phyloP scores from a whole-genome alignment of 2,113 vertebrate genomes.

The Festucalex cinctus region DNA sequence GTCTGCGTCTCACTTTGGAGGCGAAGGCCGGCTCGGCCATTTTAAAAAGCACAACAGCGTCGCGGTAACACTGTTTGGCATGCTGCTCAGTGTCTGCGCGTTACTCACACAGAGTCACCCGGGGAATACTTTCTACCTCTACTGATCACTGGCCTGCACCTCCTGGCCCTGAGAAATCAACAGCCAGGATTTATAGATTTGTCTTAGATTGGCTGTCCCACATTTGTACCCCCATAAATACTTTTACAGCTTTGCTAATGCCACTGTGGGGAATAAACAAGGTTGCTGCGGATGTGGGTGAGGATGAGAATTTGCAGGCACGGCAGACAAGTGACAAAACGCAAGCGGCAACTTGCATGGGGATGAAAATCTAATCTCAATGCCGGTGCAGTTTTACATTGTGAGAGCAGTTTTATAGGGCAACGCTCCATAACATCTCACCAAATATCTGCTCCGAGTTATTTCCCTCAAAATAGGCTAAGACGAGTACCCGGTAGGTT shows the following conservation, averaged over 20 bases:
- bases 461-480: not conserved
- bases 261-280: slow-evolving; percentile 77
- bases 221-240: slow-evolving; percentile 76
- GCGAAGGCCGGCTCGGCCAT: slow-evolving; percentile 60
- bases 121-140: slow-evolving; percentile 69
- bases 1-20: slow-evolving; percentile 46
- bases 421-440: not conserved
- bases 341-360: slow-evolving; percentile 18
- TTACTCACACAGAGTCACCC: slow-evolving; percentile 64
- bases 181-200: slow-evolving; percentile 76
- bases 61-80: slow-evolving; percentile 62
- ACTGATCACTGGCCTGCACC: slow-evolving; percentile 66
- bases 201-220: slow-evolving; percentile 71
- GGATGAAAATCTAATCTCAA: slow-evolving; percentile 38
- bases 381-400: slow-evolving; percentile 35
- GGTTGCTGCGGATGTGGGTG: slow-evolving; percentile 69
- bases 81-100: slow-evolving; percentile 56
- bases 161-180: slow-evolving; percentile 73
- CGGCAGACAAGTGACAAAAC: slow-evolving; percentile 46
- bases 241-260: slow-evolving; percentile 75
- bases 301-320: slow-evolving; percentile 69
- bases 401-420: not conserved
- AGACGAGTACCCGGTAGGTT: slow-evolving; percentile 22
- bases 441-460: not conserved
- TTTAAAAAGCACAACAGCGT: slow-evolving; percentile 59